Evolutionary conservation across 2,113 vertebrate genomes (phyloP).

Genomic region (Trichomycterus rosablanca): DNA sequence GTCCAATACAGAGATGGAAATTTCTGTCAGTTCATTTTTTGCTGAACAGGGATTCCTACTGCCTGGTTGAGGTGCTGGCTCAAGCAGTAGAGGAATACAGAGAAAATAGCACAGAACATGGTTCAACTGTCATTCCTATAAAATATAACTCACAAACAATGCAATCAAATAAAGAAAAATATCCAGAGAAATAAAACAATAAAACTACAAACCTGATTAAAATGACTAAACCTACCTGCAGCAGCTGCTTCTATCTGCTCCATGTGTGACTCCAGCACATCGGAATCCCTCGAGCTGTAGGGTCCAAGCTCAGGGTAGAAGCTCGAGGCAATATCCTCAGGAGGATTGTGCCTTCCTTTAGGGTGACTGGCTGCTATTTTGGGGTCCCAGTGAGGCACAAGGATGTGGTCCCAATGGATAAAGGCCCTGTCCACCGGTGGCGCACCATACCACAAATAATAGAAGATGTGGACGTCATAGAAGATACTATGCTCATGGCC

Average conservation of each 20-base stretch:
- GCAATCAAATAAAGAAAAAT: not conserved
- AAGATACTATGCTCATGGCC: conserved; percentile 69
- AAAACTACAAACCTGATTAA: not conserved
- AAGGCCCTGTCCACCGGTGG: conserved; percentile 72
- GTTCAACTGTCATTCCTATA: no score
- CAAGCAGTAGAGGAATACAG: no score
- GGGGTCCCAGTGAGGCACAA: conserved; percentile 89
- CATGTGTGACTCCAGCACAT: conserved; percentile 79
- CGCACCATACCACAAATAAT: conserved; percentile 85
- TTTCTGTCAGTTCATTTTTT: no score
- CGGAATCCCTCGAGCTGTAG: conserved; percentile 83
- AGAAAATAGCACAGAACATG: no score
- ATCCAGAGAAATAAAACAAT: no score
- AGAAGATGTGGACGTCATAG: conserved; percentile 84
- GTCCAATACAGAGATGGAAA: no score
- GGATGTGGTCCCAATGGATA: conserved; percentile 83
- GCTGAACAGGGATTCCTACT: no score
- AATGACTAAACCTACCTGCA: conserved; percentile 67
- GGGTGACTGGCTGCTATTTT: conserved; percentile 85
- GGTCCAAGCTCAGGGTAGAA: conserved; percentile 82
- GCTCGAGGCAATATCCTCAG: conserved; percentile 80
- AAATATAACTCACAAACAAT: no score
- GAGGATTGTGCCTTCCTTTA: conserved; percentile 76
- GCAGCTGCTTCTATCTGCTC: conserved; percentile 75
- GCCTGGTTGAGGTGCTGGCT: no score